Conservation (phyloP, 2,113 vertebrate species). For the Fukomys damarensis region DNA sequence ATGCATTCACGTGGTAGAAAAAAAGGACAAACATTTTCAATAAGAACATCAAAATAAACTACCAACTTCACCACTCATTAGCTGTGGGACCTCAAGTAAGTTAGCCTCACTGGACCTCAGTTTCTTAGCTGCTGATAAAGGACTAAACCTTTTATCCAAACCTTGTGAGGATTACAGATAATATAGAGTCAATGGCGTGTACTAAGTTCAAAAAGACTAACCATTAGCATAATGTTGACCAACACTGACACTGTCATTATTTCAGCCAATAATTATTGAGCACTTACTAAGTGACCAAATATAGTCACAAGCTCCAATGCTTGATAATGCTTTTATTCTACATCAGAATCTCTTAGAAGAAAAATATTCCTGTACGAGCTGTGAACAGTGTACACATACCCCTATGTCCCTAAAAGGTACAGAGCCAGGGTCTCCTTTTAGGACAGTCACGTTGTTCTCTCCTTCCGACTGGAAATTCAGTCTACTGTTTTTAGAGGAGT, state of each 20-base stretch:
- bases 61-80: not conserved
- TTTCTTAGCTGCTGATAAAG: not conserved
- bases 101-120: not conserved
- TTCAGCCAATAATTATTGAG: not conserved
- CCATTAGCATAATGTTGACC: not conserved
- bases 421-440: not conserved
- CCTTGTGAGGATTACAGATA: not conserved
- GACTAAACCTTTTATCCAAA: not conserved
- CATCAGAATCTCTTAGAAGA: not conserved
- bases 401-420: not conserved
- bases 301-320: not conserved
- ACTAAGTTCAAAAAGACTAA: not conserved
- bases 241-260: not conserved
- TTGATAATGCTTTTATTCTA: not conserved
- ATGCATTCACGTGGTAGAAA: not conserved
- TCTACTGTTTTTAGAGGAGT: not conserved
- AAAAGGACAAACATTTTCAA: not conserved
- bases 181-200: not conserved
- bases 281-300: not conserved
- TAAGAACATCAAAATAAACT: not conserved
- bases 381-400: not conserved
- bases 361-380: not conserved
- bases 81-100: not conserved
- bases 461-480: not conserved
- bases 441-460: not conserved